These are phyloP conservation scores for Macrophya annulata DNA, from an alignment of 2,888 invertebrate species.

Conservation along the genomic window DNA sequence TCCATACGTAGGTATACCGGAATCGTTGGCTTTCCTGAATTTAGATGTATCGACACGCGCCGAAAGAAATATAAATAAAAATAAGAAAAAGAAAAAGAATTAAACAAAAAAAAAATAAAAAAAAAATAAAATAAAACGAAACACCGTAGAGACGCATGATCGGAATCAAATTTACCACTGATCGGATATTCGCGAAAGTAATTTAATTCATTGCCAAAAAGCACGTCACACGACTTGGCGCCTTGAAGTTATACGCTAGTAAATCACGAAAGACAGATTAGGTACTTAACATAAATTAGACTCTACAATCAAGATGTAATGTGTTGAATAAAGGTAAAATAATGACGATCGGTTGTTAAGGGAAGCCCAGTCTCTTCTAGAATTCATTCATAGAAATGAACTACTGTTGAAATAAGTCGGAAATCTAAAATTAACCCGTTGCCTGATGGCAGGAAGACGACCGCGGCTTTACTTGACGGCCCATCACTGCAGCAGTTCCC, in stretches of 20 bases:
- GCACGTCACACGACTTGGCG: not conserved
- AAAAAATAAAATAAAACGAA: not conserved
- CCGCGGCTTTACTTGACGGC: conserved; percentile 47
- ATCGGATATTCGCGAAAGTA: conserved; percentile 16
- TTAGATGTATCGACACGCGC: conserved; percentile 46
- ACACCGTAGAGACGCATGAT: conserved; percentile 6
- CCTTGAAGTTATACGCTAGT: not conserved
- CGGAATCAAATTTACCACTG: conserved; percentile 5
- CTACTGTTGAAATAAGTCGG: conserved; percentile 74
- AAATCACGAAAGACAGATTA: conserved; percentile 26
- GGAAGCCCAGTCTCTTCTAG: conserved; percentile 5
- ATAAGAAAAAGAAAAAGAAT: not conserved
- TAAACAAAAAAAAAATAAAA: not conserved
- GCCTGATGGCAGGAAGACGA: conserved; percentile 74
- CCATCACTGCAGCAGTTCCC: not conserved
- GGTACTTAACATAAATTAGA: conserved; percentile 28
- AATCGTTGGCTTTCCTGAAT: conserved; percentile 47
- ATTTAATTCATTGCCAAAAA: conserved; percentile 34
- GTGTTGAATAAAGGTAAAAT: conserved; percentile 7
- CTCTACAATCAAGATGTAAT: conserved; percentile 15
- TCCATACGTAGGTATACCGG: conserved; percentile 36
- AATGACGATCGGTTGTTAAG: conserved; percentile 30
- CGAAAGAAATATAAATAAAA: no score
- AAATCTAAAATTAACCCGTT: conserved; percentile 75
- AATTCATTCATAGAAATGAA: conserved; percentile 74